phyloP scores from a whole-genome alignment of 2,797 vertebrate species.

The Acipenser transmontanus region DNA sequence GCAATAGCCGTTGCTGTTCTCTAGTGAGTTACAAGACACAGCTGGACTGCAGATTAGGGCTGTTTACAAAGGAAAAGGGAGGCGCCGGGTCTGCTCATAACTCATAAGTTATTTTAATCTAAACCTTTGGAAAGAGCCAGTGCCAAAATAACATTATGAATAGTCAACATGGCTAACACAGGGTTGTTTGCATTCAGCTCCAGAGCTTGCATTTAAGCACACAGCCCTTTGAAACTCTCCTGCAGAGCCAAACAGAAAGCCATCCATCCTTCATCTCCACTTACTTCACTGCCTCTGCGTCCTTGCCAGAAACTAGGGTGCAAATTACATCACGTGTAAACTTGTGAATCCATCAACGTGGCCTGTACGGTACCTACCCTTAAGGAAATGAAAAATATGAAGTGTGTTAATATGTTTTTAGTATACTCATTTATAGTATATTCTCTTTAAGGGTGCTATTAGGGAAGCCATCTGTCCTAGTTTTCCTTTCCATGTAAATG shows the following conservation, averaged over 20 bases:
- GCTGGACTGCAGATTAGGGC: slow-evolving; percentile 44
- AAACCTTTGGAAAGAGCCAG: slow-evolving; percentile 25
- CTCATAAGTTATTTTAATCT: slow-evolving; percentile 39
- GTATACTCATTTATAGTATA: too few species aligned
- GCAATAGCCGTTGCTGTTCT: slow-evolving; percentile 3
- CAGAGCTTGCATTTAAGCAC: background rate
- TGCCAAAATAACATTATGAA: background rate
- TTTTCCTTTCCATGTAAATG: too few species aligned
- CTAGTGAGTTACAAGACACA: slow-evolving; percentile 36
- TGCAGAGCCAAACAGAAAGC: background rate
- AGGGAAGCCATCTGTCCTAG: too few species aligned
- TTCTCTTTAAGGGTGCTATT: too few species aligned
- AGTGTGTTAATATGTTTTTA: too few species aligned
- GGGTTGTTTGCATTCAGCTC: background rate
- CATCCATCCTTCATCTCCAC: too few species aligned
- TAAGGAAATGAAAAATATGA: too few species aligned
- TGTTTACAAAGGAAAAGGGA: slow-evolving; percentile 35
- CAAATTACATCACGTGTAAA: background rate
- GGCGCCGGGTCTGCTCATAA: slow-evolving; percentile 36
- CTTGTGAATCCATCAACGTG: background rate
- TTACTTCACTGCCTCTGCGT: background rate
- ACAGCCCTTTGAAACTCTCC: background rate
- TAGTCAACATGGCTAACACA: background rate
- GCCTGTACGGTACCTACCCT: too few species aligned
- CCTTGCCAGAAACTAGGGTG: background rate